phyloP scores from a whole-genome alignment of 2,888 invertebrate species.

The Chloromyia formosa region DNA sequence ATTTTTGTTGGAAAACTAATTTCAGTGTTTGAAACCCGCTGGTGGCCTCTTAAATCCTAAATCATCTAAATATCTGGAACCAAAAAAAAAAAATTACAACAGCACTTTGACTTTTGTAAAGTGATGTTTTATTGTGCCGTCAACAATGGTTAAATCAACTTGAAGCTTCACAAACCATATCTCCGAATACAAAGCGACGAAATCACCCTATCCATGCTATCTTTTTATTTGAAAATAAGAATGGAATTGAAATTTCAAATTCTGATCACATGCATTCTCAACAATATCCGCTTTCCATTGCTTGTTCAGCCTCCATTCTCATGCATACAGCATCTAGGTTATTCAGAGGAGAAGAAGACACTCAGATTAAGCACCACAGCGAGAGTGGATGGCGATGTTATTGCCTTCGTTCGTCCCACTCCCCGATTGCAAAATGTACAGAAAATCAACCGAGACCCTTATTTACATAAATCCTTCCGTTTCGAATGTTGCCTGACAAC shows the following conservation, averaged over 20 bases:
- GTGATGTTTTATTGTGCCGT: no score
- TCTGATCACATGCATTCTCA: conserved; percentile 21
- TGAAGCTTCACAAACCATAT: no score
- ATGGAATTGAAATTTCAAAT: conserved; percentile 33
- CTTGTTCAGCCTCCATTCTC: neutral
- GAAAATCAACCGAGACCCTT: conserved; percentile 33
- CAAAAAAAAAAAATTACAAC: no score
- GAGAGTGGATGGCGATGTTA: neutral
- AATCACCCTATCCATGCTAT: neutral
- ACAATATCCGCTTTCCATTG: conserved; percentile 5
- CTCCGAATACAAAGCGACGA: no score
- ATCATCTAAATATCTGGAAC: no score
- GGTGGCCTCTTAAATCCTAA: no score
- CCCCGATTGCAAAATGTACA: neutral
- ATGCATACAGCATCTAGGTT: neutral
- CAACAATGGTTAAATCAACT: no score
- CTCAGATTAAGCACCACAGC: neutral
- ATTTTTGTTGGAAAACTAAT: no score
- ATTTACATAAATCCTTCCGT: conserved; percentile 42
- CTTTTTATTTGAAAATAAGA: conserved; percentile 8
- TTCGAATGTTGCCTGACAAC: conserved; percentile 25
- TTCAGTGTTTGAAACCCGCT: no score
- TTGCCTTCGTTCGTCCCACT: neutral
- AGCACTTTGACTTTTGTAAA: no score
- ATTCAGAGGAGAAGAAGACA: neutral